Evolutionary conservation across 2,113 vertebrate species (phyloP).

Genomic region (Oenanthe oenanthe): DNA sequence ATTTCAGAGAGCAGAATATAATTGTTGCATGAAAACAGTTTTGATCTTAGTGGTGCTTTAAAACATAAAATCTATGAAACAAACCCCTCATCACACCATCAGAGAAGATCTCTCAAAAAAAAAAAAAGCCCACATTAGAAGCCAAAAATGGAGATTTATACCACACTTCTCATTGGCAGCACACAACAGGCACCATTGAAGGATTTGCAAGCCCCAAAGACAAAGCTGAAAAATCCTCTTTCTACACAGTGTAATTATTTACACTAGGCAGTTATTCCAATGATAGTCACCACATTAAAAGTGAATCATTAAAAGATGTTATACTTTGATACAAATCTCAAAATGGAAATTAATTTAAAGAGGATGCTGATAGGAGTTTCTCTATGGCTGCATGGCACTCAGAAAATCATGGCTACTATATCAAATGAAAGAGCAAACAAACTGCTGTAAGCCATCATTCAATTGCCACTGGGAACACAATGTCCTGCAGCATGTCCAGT

Average conservation of each 20-base stretch:
- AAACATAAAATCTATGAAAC: background rate
- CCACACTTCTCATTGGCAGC: background rate
- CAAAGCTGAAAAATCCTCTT: background rate
- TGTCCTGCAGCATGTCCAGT: background rate
- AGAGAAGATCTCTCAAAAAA: background rate
- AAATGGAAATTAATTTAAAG: conserved; percentile 9
- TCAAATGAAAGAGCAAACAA: background rate
- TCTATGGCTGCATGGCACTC: background rate
- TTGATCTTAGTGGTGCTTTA: background rate
- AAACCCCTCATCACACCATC: fast-evolving
- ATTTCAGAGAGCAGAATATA: background rate
- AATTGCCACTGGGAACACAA: background rate
- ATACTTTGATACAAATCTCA: background rate
- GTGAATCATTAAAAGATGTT: background rate
- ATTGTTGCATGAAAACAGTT: background rate
- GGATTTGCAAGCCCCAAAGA: background rate
- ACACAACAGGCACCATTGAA: background rate
- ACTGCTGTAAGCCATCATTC: background rate
- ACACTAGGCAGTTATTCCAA: background rate
- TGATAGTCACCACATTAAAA: conserved; percentile 8
- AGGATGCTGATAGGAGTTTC: background rate
- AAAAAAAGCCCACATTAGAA: background rate
- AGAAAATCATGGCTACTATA: background rate
- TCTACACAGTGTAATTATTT: background rate
- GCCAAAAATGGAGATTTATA: background rate